Conservation (phyloP, 1,140 invertebrate genomes). For the Pseudomyrmex sp. region DNA sequence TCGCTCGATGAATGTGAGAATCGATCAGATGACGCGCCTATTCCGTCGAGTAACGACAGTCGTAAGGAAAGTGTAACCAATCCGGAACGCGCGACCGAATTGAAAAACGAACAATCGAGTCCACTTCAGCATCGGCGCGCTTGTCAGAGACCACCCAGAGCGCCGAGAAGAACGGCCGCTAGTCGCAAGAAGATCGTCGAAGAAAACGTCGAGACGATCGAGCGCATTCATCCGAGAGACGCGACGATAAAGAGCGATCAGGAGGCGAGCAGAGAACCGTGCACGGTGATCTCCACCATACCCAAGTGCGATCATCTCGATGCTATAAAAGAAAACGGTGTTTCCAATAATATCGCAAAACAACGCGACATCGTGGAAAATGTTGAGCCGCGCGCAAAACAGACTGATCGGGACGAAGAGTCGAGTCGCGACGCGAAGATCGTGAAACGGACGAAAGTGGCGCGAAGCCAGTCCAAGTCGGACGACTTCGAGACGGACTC, state of each 20-base stretch:
- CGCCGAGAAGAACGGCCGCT: slow-evolving; percentile 38
- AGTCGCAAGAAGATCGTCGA: background rate
- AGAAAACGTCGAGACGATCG: background rate
- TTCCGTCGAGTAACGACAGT: background rate
- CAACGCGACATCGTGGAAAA: background rate
- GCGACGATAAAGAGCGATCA: background rate
- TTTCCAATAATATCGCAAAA: background rate
- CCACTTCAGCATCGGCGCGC: background rate
- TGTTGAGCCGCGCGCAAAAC: background rate
- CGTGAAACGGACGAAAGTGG: slow-evolving; percentile 62
- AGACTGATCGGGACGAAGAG: background rate
- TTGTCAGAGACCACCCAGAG: background rate
- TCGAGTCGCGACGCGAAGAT: background rate
- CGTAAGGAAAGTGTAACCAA: background rate
- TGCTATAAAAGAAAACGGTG: background rate
- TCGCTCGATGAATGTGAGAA: background rate
- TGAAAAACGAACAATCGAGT: background rate
- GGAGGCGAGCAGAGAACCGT: slow-evolving; percentile 42
- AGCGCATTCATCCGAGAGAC: background rate
- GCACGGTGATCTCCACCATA: slow-evolving; percentile 77
- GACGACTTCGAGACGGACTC: slow-evolving; percentile 73
- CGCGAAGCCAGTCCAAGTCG: slow-evolving; percentile 76
- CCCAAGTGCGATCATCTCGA: slow-evolving; percentile 76
- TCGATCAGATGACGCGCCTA: background rate
- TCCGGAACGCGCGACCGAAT: background rate